phyloP scores from a whole-genome alignment of 2,888 invertebrate genomes.

The Ochropleura plecta region DNA sequence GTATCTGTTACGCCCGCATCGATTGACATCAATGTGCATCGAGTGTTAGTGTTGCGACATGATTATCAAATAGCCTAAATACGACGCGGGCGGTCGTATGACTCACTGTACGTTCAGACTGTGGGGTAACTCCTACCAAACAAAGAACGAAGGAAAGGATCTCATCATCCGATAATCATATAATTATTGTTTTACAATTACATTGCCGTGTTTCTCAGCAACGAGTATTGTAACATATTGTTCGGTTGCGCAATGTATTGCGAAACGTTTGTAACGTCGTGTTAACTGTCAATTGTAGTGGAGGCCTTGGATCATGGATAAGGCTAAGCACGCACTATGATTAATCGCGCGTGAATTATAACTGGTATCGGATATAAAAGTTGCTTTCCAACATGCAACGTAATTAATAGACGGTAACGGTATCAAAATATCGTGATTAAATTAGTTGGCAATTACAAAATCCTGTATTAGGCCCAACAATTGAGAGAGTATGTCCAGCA shows the following conservation, averaged over 20 bases:
- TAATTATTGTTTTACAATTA: constrained; percentile 3
- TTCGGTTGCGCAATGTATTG: constrained; percentile 43
- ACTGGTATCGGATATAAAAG: constrained; percentile 33
- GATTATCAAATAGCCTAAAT: constrained; percentile 79
- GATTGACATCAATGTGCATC: constrained; percentile 77
- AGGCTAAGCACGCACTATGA: constrained; percentile 54
- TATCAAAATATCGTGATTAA: constrained; percentile 2
- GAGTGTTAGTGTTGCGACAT: constrained; percentile 76
- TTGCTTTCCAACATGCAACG: constrained; percentile 39
- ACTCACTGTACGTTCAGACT: constrained; percentile 65
- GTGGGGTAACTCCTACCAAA: constrained; percentile 29
- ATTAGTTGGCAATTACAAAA: not conserved
- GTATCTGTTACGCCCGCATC: constrained; percentile 78
- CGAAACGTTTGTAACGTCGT: constrained; percentile 42
- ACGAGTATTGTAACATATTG: not conserved
- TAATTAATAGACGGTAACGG: constrained; percentile 7
- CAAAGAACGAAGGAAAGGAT: constrained; percentile 12
- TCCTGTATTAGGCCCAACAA: not conserved
- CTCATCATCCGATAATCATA: not conserved
- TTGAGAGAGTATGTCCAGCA: not conserved
- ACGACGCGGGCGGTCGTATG: constrained; percentile 75
- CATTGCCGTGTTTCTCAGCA: constrained; percentile 16
- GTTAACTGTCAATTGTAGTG: constrained; percentile 43
- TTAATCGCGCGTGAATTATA: constrained; percentile 46
- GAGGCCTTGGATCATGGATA: constrained; percentile 56